Base-by-base conservation (phyloP, 2,113 vertebrate species). In the Plestiodon gilberti region DNA sequence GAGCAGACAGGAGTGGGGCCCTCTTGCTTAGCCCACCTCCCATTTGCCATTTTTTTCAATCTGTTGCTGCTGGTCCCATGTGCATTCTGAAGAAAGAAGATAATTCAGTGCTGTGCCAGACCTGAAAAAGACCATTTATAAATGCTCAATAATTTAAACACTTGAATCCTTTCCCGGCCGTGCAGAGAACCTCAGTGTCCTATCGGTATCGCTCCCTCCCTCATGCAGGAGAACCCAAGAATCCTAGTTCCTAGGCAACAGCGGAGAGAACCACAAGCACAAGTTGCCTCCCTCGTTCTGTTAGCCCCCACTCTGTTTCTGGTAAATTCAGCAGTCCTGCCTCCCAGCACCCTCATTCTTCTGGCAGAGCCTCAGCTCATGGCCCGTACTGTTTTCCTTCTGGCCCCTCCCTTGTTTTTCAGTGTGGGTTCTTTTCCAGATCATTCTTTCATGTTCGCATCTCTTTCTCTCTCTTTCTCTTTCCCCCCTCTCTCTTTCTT, bases 401-500 rank as follows among this genome's bases (percentile, higher is more conserved):
- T 62, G 61, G 23, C 23, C 28, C 25, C 62, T 15, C 15, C 22
- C 33, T 35, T 28, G 18, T 64, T 62, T 76, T 64, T 52, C n/a
- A 15, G 22, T 43, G 8, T 70, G 69, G 14, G 20, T 23, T 23
- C 8, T 23, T 87, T 71, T 89, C 30, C 38, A 40, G 70, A n/a
- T 87, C 79, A 81, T 82, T 65, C 40, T 78, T 62, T 88, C 61
- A 87, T 38, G 59, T 76, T 83, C 70, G 65, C 75, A 78, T 86
- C 57, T 87, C 73, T 85, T 8, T 28, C 3, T 85, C n/a, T 55
- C 20, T 64, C 38, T 81, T 55, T 75, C 43, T 67, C 40, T 69
- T 13, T 75, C 38, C 59, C 55, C 20, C 73, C 38, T 81, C 52
- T 75, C 43, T 67, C 40, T 69, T 13, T 75, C 38, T 38, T 38